These are phyloP conservation scores for Pelmatolapia mariae DNA, from an alignment of 2,113 vertebrate species.

Conservation along the genomic window DNA sequence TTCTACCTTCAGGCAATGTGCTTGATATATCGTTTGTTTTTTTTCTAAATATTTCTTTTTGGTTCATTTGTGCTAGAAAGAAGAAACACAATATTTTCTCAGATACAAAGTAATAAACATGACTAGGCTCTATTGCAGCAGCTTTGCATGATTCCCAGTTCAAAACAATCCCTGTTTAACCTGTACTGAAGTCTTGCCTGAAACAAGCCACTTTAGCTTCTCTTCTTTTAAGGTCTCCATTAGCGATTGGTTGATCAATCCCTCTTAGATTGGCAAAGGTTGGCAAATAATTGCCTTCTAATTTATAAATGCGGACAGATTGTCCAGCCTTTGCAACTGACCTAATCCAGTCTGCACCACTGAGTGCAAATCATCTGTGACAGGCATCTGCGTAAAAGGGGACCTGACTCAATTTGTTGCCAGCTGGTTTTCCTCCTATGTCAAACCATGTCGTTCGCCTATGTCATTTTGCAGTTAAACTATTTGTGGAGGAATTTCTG, in stretches of 20 bases:
- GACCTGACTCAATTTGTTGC: neutral
- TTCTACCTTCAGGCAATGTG: neutral
- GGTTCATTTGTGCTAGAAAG: neutral
- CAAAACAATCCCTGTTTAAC: neutral
- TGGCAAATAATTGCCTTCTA: neutral
- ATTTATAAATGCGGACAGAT: neutral
- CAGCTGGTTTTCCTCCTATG: neutral
- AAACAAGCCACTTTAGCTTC: neutral
- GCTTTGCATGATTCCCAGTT: neutral
- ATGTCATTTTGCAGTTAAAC: neutral
- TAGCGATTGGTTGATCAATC: neutral
- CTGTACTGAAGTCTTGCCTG: neutral
- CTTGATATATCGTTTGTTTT: slow-evolving; percentile 1
- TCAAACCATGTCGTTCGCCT: neutral
- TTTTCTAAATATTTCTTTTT: neutral
- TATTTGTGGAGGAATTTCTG: neutral
- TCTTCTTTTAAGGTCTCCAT: neutral
- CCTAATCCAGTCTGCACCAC: neutral
- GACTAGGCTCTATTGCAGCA: neutral
- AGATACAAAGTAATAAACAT: neutral
- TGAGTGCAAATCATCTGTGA: neutral
- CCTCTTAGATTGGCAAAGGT: neutral
- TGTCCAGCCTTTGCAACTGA: neutral
- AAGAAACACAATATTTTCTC: neutral
- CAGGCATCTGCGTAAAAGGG: neutral